Conservation (phyloP, 2,888 invertebrate species). For the Drosophila flavopinicola region DNA sequence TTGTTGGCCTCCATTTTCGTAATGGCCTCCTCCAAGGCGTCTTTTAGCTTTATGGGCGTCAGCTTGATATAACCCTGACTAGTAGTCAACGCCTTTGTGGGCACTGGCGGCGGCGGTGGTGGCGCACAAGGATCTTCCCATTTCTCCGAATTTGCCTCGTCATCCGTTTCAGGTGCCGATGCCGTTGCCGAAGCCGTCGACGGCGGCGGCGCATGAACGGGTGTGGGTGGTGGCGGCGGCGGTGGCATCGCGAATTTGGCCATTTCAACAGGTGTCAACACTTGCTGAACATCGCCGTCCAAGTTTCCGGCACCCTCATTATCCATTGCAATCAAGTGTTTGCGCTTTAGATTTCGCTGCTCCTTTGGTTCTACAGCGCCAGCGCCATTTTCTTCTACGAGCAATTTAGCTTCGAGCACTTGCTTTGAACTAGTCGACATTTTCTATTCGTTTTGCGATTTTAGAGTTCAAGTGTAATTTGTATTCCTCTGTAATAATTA, state of each 20-base stretch:
- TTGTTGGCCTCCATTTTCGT: conserved; percentile 63
- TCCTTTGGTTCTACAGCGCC: conserved; percentile 67
- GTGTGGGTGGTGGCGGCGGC: conserved; percentile 78
- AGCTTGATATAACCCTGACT: conserved; percentile 49
- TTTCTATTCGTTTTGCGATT: conserved; percentile 23
- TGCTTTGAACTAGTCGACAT: conserved; percentile 57
- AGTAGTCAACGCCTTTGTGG: conserved; percentile 22
- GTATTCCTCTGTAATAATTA: not conserved
- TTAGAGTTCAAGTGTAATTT: not conserved
- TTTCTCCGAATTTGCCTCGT: conserved; percentile 62
- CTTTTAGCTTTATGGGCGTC: conserved; percentile 61
- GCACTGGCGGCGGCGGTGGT: conserved; percentile 69
- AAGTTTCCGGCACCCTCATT: conserved; percentile 19
- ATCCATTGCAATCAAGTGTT: conserved; percentile 36
- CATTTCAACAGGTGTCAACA: conserved; percentile 51
- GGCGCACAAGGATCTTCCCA: conserved; percentile 70
- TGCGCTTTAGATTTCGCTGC: conserved; percentile 40
- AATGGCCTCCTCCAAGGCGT: conserved; percentile 69
- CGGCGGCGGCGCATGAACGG: conserved; percentile 55
- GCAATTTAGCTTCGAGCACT: conserved; percentile 53
- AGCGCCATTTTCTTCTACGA: conserved; percentile 79
- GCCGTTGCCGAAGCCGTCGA: conserved; percentile 8
- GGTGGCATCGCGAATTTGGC: conserved; percentile 60
- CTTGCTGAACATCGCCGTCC: conserved; percentile 32
- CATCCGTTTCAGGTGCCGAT: conserved; percentile 45